Evolutionary conservation across 2,113 vertebrate species (phyloP).

Genomic region (Tetrao urogallus): DNA sequence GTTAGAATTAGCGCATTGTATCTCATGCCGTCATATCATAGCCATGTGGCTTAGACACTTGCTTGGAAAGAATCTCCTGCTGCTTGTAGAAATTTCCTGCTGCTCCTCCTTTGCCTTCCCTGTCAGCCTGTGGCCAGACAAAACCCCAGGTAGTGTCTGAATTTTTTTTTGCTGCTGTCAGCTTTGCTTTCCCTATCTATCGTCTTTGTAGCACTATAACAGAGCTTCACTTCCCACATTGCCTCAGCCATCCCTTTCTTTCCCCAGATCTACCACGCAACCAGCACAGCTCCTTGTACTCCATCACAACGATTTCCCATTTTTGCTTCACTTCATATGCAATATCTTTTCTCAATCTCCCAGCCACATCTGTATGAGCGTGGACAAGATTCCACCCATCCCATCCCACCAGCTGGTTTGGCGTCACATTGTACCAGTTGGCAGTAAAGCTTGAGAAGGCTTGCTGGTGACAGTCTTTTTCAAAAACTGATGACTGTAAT

Average conservation of each 20-base stretch:
- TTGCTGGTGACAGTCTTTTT: not conserved
- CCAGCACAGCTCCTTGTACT: not conserved
- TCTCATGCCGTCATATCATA: not conserved
- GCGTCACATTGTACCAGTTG: not conserved
- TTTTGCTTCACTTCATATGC: not conserved
- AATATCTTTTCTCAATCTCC: not conserved
- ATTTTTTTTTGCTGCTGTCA: not conserved
- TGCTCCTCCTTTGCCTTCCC: not conserved
- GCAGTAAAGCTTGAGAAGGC: not conserved
- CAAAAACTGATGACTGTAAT: not conserved
- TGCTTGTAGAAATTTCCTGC: not conserved
- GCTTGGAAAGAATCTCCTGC: not conserved
- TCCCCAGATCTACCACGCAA: accelerated
- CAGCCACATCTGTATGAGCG: not conserved
- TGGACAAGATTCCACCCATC: not conserved
- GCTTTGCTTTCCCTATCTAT: not conserved
- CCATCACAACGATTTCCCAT: not conserved
- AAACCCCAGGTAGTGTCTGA: not conserved
- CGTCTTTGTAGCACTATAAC: not conserved
- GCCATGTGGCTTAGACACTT: not conserved
- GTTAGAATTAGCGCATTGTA: not conserved
- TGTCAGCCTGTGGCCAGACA: not conserved
- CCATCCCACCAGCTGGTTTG: not conserved
- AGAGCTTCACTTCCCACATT: not conserved
- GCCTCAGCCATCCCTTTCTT: not conserved